phyloP scores from a whole-genome alignment of 2,888 invertebrate species.

The Bursaphelenchus okinawaensis region DNA sequence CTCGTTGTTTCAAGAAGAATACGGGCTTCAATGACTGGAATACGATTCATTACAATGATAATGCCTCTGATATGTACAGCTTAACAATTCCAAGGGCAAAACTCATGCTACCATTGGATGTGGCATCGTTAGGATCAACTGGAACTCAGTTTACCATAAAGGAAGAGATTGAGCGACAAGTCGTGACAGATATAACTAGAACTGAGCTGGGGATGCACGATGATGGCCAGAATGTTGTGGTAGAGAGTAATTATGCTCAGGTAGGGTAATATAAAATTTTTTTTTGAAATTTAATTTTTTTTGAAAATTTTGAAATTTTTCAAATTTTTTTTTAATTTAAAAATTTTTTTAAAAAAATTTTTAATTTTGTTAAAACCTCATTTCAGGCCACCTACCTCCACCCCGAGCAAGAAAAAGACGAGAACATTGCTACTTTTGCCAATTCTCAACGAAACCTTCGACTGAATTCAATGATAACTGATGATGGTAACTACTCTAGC shows the following conservation, averaged over 20 bases:
- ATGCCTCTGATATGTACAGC: slow-evolving; percentile 30
- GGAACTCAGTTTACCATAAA: slow-evolving; percentile 31
- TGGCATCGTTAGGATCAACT: slow-evolving; percentile 12
- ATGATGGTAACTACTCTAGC: background rate
- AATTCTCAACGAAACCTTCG: background rate
- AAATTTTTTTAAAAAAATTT: no score
- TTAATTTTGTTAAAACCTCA: no score
- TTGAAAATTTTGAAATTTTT: no score
- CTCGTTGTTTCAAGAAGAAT: slow-evolving; percentile 20
- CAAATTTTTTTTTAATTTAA: no score
- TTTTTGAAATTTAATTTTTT: no score
- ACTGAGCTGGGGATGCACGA: slow-evolving; percentile 25
- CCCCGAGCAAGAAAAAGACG: background rate
- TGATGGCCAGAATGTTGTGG: background rate
- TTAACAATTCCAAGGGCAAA: slow-evolving; percentile 50
- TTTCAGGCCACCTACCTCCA: background rate
- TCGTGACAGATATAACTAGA: slow-evolving; percentile 52
- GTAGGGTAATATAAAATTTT: background rate
- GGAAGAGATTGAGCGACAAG: slow-evolving; percentile 46
- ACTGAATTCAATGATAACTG: background rate
- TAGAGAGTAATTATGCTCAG: background rate
- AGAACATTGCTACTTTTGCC: background rate
- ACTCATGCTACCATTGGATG: slow-evolving; percentile 13
- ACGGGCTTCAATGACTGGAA: background rate
- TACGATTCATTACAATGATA: background rate